Evolutionary conservation across 2,888 invertebrate genomes (phyloP), one percentile per base, ranked within the genome.

Genomic region (Acanthoscelides obtectus): DNA sequence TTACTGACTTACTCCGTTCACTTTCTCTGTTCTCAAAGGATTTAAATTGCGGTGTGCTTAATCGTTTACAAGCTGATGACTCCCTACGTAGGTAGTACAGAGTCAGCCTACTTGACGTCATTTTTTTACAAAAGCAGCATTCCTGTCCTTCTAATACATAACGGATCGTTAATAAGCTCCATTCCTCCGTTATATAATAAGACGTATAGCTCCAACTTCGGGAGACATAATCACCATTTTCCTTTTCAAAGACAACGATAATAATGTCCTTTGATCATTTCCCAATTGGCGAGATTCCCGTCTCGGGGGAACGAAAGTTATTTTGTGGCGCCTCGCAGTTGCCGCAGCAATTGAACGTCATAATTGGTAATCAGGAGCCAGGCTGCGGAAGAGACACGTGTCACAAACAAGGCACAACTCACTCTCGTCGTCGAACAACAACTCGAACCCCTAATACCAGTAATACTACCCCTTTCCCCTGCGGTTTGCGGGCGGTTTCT

Each of bases 281-380:
- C 71, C 72, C 71, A 69, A 69, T 70, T 69, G 63, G 72, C 64
- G 69, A 45, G 45, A 12, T 12, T 45, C 8, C 8, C 45, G 3
- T 6, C 76, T 69, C 74, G 20, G 67, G 76, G 75, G 76, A 75
- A 73, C 72, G 72, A 73, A 77, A 77, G 77, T 78, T 78, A 79
- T 78, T 79, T 78, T 78, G 45, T 45, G 45, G 45, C 45, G 45
- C 45, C 45, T 45, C 45, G 45, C 8, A 6, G 45, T 45, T 17
- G 45, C 8, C 45, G 45, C 79, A 80, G 81, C 82, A 83, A 83
- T 83, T 83, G 82, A 82, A 83, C 82, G 79, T 80, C 81, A 81
- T 83, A 83, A 82, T 82, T 81, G 81, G 82, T 82, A 82, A 82
- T 82, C 81, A 81, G 80, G 78, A 81, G 80, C 80, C 79, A 78